A percentile compares a stretch with the other conserved stretches of the same genome.
These are phyloP conservation scores for Thunnus albacares DNA, from an alignment of 2,797 vertebrate species.

Conservation along the genomic window DNA sequence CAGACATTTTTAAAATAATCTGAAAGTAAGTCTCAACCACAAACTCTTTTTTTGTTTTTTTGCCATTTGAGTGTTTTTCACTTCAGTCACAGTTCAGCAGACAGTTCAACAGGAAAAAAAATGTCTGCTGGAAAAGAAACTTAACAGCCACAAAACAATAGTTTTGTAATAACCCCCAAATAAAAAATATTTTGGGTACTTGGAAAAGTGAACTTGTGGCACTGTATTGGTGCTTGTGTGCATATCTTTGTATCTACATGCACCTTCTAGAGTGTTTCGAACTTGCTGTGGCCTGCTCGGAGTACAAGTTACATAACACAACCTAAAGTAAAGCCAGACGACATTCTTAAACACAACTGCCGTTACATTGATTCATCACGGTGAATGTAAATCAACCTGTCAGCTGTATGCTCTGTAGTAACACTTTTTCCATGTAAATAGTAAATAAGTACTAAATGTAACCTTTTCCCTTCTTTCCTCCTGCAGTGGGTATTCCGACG, in stretches of 20 bases:
- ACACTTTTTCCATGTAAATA: not conserved
- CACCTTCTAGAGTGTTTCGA: not conserved
- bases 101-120: too few relatives aligned
- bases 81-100: too few relatives aligned
- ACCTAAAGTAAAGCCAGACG: not conserved
- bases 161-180: not conserved
- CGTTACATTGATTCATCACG: too few relatives aligned
- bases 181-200: too few relatives aligned
- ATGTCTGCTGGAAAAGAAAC: not conserved
- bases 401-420: not conserved
- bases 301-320: not conserved
- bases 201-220: not conserved
- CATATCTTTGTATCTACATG: not conserved
- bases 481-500: constrained; percentile 94
- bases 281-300: not conserved
- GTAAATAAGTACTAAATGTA: not conserved
- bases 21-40: not conserved
- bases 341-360: not conserved
- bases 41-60: not conserved
- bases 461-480: not conserved
- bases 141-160: not conserved
- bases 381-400: too few relatives aligned
- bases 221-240: too few relatives aligned
- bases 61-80: not conserved
- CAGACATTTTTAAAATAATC: not conserved